These are phyloP conservation scores for Nanorana parkeri DNA, from an alignment of 2,113 vertebrate species.

Conservation along the genomic window DNA sequence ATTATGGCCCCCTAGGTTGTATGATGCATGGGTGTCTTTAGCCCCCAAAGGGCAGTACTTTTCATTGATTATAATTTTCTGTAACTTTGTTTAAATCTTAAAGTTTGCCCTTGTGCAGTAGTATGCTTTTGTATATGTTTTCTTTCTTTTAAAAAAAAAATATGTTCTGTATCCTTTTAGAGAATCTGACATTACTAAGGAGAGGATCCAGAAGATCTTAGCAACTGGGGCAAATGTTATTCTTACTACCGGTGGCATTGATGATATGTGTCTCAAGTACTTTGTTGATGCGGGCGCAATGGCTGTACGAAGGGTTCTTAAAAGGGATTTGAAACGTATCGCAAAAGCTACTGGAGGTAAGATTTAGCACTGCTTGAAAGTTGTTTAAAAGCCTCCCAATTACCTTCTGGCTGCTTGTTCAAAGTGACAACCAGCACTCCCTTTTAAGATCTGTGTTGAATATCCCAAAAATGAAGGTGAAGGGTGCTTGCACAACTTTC, in stretches of 20 bases:
- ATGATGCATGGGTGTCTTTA: too few species aligned
- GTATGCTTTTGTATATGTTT: neutral
- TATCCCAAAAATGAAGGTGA: too few species aligned
- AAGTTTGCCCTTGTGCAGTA: neutral
- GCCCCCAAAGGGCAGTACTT: too few species aligned
- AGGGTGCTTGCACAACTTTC: too few species aligned
- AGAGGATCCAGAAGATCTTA: conserved; percentile 95
- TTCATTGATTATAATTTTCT: too few species aligned
- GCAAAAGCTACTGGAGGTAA: conserved; percentile 95
- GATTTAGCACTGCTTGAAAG: neutral
- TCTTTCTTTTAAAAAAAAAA: neutral
- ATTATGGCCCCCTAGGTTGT: too few species aligned
- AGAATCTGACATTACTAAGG: conserved; percentile 97
- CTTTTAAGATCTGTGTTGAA: too few species aligned
- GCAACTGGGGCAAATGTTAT: conserved; percentile 91
- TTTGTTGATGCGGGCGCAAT: conserved; percentile 93
- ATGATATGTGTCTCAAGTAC: conserved; percentile 98
- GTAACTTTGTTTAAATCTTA: too few species aligned
- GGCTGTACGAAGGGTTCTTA: conserved; percentile 93
- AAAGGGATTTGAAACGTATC: conserved; percentile 93
- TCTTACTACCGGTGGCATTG: conserved; percentile 93
- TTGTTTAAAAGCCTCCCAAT: too few species aligned
- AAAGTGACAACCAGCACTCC: too few species aligned
- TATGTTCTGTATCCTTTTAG: conserved; percentile 67
- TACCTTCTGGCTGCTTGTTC: too few species aligned